These are phyloP conservation scores for Myodes glareolus DNA, from an alignment of 2,113 vertebrate species.

Conservation along the genomic window DNA sequence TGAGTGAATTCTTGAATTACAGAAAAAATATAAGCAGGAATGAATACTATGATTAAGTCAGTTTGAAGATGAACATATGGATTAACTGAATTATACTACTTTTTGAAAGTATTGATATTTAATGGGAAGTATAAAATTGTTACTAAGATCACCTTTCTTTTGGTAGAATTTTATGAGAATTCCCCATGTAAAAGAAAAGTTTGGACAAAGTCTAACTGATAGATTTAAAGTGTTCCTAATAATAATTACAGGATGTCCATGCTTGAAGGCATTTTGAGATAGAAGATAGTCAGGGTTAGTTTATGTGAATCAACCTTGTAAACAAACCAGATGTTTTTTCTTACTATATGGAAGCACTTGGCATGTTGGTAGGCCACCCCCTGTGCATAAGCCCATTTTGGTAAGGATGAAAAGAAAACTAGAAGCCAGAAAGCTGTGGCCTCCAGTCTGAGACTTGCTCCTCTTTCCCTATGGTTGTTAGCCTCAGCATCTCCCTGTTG, in stretches of 20 bases:
- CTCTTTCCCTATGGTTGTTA: not conserved
- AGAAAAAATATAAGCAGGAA: not conserved
- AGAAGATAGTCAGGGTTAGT: slow-evolving; percentile 20
- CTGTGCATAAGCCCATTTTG: not conserved
- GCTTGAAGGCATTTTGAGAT: slow-evolving; percentile 39
- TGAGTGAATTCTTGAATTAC: slow-evolving; percentile 21
- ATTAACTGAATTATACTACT: not conserved
- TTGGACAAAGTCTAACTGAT: slow-evolving; percentile 7
- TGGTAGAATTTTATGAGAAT: slow-evolving; percentile 31
- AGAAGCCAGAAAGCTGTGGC: not conserved
- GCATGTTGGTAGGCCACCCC: not conserved
- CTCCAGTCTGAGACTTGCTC: not conserved
- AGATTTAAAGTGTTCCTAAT: slow-evolving; percentile 20
- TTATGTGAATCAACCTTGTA: slow-evolving; percentile 44
- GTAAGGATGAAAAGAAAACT: not conserved
- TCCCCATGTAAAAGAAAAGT: slow-evolving; percentile 23
- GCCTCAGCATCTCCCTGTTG: slow-evolving; percentile 23
- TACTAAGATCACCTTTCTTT: slow-evolving; percentile 27
- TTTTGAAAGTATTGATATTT: slow-evolving; percentile 14
- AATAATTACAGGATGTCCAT: slow-evolving; percentile 36
- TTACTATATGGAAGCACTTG: not conserved
- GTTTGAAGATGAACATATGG: not conserved
- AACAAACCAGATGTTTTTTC: slow-evolving; percentile 21
- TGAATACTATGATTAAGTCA: slow-evolving; percentile 29
- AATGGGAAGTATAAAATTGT: slow-evolving; percentile 22